These are phyloP conservation scores for Muricea muricata DNA, from an alignment of 92 coral and sea anemone genomes.

Conservation along the genomic window DNA sequence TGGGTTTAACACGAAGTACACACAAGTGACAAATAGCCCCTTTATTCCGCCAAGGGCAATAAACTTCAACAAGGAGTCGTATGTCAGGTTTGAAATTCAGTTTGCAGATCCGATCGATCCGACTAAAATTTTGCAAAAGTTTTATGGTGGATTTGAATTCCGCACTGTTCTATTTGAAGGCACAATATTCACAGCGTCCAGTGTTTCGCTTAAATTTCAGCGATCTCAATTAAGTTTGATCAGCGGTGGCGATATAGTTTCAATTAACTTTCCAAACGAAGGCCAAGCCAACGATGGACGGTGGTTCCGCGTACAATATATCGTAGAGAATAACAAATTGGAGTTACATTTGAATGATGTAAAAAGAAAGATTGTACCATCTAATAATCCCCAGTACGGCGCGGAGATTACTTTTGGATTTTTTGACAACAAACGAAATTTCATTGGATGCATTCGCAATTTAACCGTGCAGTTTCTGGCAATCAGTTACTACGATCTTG, in stretches of 20 bases:
- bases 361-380: not conserved
- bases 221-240: slow-evolving; percentile 19
- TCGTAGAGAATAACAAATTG: not conserved
- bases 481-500: not conserved
- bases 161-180: slow-evolving; percentile 26
- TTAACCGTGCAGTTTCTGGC: not conserved
- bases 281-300: slow-evolving; percentile 36
- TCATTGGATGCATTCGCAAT: slow-evolving; percentile 43
- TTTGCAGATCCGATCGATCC: not conserved
- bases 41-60: slow-evolving; percentile 24
- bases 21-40: not conserved
- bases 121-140: not conserved
- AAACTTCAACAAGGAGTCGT: slow-evolving; percentile 17
- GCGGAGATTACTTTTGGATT: not conserved
- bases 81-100: not conserved
- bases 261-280: slow-evolving; percentile 23
- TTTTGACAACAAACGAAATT: not conserved
- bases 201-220: slow-evolving; percentile 21
- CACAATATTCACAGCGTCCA: slow-evolving; percentile 21
- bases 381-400: slow-evolving; percentile 24
- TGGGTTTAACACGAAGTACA: not conserved
- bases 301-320: slow-evolving; percentile 23
- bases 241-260: slow-evolving; percentile 34
- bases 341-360: not conserved
- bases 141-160: slow-evolving; percentile 27